phyloP scores from a whole-genome alignment of 2,113 vertebrate genomes.

The Gnathonemus echidnorhynchus region DNA sequence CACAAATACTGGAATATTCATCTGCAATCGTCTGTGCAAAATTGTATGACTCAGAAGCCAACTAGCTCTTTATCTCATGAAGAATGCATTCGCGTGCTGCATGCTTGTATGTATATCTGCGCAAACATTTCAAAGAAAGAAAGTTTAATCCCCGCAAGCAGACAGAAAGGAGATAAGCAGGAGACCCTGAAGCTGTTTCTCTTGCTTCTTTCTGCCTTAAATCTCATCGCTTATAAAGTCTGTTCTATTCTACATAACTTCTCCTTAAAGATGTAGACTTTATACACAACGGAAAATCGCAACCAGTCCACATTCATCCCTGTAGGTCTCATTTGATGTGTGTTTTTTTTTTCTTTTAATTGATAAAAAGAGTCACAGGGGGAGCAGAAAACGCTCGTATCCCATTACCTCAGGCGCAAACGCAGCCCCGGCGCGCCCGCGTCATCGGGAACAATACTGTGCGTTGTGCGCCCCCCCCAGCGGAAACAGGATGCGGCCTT shows the following conservation, averaged over 20 bases:
- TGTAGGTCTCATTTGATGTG: background rate
- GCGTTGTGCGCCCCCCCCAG: slow-evolving; percentile 39
- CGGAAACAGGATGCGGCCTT: slow-evolving; percentile 68
- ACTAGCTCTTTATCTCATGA: background rate
- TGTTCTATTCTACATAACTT: background rate
- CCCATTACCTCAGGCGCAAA: slow-evolving; percentile 10
- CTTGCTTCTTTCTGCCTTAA: background rate
- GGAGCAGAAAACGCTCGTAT: background rate
- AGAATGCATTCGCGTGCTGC: background rate
- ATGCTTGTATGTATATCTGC: background rate
- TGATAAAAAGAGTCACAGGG: background rate
- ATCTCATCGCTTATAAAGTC: background rate
- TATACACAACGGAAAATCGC: background rate
- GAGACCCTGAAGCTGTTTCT: background rate
- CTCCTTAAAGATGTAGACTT: background rate
- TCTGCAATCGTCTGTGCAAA: background rate
- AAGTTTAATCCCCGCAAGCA: background rate
- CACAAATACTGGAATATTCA: background rate
- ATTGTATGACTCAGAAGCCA: background rate
- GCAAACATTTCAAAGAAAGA: background rate
- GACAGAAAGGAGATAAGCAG: background rate
- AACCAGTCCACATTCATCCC: background rate
- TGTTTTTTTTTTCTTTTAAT: background rate
- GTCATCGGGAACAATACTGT: slow-evolving; percentile 47
- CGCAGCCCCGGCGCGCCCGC: slow-evolving; percentile 18